Base-by-base conservation (phyloP, 2,797 vertebrate species). In the Sebastes umbrosus region DNA sequence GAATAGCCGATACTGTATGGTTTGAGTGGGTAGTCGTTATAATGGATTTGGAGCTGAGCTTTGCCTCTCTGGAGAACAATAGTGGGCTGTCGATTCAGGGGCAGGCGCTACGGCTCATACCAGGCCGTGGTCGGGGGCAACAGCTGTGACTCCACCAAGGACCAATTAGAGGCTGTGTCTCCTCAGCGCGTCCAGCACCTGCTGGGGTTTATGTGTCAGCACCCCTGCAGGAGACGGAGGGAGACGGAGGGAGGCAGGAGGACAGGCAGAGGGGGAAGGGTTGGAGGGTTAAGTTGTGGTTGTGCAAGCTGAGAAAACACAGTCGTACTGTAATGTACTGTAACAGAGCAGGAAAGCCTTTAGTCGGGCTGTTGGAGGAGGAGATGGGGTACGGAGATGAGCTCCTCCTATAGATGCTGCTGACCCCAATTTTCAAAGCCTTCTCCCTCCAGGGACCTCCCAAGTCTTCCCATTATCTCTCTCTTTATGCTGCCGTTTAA, bases 111-210 rank as follows among this genome's bases (percentile, higher is more conserved):
- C 46, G 75, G 87, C 85, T 95, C 92, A 91, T 85, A 90, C 89
- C 68, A 79, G 81, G 88, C 84, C 87, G 73, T 86, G 90, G 92
- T 87, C 82, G 72, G 89, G 91, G 92, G 90, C 91, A 95, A 95
- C 96, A 96, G 95, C 95, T 96, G 95, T 94, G 94, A 89, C 93
- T 92, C 88, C 84, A 84, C 88, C 85, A 81, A 75, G 91, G 79
- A 94, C 95, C 95, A 96, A 96, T 96, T 95, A 96, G 92, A 94
- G 83, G 84, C 86, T 55, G 67, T 82, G 86, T 88, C 85, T 93
- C 90, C 87, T 68, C 71, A 75, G 76, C 88, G 70, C 89, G 79
- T 92, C 93, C 92, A 60, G 90, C 93, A 94, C 85, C 89, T 96
- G 95, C 94, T 96, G 92, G 88, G 90, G 86, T 93, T 90, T 89